These are phyloP conservation scores for Gadopsis bispinosus DNA, from an alignment of 2,797 vertebrate genomes.

Conservation along the genomic window DNA sequence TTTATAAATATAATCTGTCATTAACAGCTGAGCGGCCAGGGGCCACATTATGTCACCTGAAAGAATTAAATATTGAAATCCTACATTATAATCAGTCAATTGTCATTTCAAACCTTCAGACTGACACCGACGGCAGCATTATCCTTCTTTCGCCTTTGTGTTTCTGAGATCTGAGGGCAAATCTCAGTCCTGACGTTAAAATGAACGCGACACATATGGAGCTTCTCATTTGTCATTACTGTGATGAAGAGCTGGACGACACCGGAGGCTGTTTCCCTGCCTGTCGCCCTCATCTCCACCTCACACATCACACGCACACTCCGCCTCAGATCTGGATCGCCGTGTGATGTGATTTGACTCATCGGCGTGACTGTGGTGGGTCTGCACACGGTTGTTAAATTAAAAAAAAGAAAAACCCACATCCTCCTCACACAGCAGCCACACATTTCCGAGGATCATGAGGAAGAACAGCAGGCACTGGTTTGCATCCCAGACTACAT, in stretches of 20 bases:
- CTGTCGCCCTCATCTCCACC: constrained; percentile 58
- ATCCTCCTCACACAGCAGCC: constrained; percentile 60
- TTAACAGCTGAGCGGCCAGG: constrained; percentile 46
- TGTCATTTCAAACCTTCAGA: constrained; percentile 22
- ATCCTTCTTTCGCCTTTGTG: constrained; percentile 23
- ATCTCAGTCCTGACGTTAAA: constrained; percentile 53
- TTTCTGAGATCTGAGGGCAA: constrained; percentile 35
- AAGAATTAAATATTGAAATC: constrained; percentile 1
- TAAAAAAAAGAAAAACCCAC: constrained; percentile 50
- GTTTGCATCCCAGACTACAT: constrained; percentile 30
- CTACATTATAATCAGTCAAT: constrained; percentile 34
- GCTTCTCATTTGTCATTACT: constrained; percentile 47
- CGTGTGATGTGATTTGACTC: constrained; percentile 52
- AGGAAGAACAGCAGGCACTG: constrained; percentile 36
- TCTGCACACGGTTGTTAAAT: constrained; percentile 45
- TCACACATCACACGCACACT: constrained; percentile 54
- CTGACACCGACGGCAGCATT: neutral
- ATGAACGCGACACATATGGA: constrained; percentile 43
- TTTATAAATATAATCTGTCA: constrained; percentile 26
- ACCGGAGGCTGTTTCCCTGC: constrained; percentile 39
- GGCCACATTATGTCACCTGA: constrained; percentile 28
- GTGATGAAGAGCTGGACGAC: constrained; percentile 55
- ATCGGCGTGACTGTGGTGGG: constrained; percentile 61
- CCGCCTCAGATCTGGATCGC: constrained; percentile 38
- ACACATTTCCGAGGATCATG: constrained; percentile 62